A percentile compares a stretch with the other conserved stretches of the same genome.
Conservation (phyloP, 2,888 invertebrate genomes). For the Mythimna ferrago region DNA sequence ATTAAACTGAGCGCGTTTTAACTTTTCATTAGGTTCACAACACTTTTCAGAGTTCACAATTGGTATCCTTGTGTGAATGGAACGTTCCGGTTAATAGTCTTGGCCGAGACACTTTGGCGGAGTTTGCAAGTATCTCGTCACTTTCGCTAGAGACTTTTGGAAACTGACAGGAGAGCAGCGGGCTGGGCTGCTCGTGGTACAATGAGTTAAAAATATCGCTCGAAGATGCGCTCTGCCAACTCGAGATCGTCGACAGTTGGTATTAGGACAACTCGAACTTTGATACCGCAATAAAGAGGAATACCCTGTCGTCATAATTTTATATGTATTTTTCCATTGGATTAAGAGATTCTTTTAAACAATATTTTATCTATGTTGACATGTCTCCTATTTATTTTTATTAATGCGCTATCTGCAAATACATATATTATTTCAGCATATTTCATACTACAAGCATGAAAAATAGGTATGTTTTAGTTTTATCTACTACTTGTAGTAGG, state of each 20-base stretch:
- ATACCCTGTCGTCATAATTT: conserved; percentile 68
- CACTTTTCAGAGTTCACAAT: conserved; percentile 66
- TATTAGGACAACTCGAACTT: conserved; percentile 86
- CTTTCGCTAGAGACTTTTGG: conserved; percentile 84
- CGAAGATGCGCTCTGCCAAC: conserved; percentile 90
- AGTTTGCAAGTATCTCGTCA: conserved; percentile 78
- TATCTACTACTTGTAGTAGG: conserved; percentile 37
- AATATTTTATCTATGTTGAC: conserved; percentile 32
- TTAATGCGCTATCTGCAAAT: conserved; percentile 24
- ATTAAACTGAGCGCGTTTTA: conserved; percentile 55
- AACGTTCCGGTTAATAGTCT: conserved; percentile 61
- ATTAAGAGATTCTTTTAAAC: conserved; percentile 21
- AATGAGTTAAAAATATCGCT: conserved; percentile 91
- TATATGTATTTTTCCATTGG: conserved; percentile 58
- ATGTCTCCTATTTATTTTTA: conserved; percentile 23
- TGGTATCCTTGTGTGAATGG: conserved; percentile 55
- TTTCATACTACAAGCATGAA: conserved; percentile 7
- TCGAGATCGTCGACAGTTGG: conserved; percentile 79
- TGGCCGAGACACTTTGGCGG: conserved; percentile 69
- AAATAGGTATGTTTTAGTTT: conserved; percentile 34
- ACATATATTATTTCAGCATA: conserved; percentile 16
- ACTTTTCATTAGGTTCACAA: conserved; percentile 63
- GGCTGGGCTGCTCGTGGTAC: conserved; percentile 86
- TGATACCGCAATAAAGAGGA: conserved; percentile 77
- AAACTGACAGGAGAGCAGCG: conserved; percentile 85